Base-by-base conservation (phyloP, 2,888 invertebrate species). In the Caenorhabditis sulstoni region DNA sequence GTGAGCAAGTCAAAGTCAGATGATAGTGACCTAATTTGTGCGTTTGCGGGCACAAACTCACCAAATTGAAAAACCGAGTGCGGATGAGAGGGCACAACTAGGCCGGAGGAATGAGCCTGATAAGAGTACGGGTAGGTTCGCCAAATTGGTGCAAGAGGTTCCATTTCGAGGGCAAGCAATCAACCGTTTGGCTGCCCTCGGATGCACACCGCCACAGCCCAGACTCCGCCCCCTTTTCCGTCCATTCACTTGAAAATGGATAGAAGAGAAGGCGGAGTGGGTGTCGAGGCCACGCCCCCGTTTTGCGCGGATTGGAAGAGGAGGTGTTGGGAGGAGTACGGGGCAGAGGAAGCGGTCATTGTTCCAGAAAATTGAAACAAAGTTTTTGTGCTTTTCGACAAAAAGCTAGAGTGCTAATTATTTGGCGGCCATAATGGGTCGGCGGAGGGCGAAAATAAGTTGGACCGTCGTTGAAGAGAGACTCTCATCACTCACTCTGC, bases 101-200 rank as follows among this genome's bases (percentile, higher is more conserved):
- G 29, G 29, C 29, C 29, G 7, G 29, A 29, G 29, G 29, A 29
- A 29, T 70, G 70, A 37, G 61, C 39, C 45, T 61, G 78, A 49
- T 79, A 74, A 47, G 62, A 39, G 16, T 73, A 73, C 11, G 73
- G 64, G 45, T 79, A 79, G 18, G 59, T 68, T 22, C 74, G 58
- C 79, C 79, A 79, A 45, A 79, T 49, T 50, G 68, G 71, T 29
- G 53, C 53, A 22, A 70, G 57, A 47, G 73, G 57, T 64, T 79
- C 79, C 79, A 79, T 79, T 18, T n/a, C 23, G 49, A 20, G n/a
- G 39, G 55, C 37, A 39, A 47, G 64, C 74, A 74, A 65, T 79
- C 79, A 79, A 79, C 79, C 79, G 74, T 61, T 64, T 70, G 74
- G 79, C 73, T 73, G 79, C 79, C 66, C 79, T 62, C 55, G 62